A percentile compares a stretch with the other conserved stretches of the same genome.
These are phyloP conservation scores for Delia radicum DNA, from an alignment of 1,140 invertebrate genomes.

Conservation along the genomic window DNA sequence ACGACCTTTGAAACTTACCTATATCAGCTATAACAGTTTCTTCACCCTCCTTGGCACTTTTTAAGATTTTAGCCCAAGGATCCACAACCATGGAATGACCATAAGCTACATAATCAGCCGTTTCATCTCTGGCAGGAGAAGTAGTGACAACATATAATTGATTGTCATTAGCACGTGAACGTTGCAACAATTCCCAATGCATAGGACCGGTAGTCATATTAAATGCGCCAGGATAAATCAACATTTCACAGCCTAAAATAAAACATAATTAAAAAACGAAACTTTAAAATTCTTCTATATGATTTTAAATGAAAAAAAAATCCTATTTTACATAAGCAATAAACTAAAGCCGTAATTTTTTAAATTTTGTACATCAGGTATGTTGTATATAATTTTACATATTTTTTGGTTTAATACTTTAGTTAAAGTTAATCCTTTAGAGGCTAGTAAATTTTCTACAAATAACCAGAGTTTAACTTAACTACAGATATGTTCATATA, in stretches of 20 bases:
- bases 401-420: too few relatives aligned
- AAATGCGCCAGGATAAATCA: constrained; percentile 92
- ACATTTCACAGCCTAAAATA: constrained; percentile 71
- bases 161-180: constrained; percentile 80
- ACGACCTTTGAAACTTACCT: constrained; percentile 44
- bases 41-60: constrained; percentile 70
- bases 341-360: too few relatives aligned
- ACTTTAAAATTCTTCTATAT: too few relatives aligned
- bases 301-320: too few relatives aligned
- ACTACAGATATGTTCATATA: too few relatives aligned
- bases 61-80: constrained; percentile 84
- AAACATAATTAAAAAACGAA: not conserved
- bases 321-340: too few relatives aligned
- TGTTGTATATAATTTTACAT: too few relatives aligned
- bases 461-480: too few relatives aligned
- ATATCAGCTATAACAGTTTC: constrained; percentile 75
- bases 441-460: too few relatives aligned
- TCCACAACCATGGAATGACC: constrained; percentile 83
- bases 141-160: constrained; percentile 76
- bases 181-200: constrained; percentile 86
- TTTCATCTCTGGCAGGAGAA: constrained; percentile 74
- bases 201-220: constrained; percentile 93
- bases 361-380: too few relatives aligned
- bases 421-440: too few relatives aligned
- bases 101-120: constrained; percentile 80